phyloP scores from a whole-genome alignment of 1,140 invertebrate species.

The Eupeodes corollae region DNA sequence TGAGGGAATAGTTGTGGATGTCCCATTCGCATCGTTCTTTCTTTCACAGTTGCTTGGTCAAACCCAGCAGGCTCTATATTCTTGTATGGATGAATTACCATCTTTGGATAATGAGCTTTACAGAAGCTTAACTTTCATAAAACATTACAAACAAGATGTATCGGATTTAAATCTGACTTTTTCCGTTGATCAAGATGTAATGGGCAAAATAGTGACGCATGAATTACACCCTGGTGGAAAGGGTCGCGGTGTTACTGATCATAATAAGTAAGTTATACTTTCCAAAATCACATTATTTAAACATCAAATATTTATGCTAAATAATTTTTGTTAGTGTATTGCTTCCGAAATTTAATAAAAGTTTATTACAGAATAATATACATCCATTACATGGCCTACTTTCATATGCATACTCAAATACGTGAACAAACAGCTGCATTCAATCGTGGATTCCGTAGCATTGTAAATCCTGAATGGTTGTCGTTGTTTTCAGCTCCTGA shows the following conservation, averaged over 20 bases:
- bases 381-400: slow-evolving; percentile 97
- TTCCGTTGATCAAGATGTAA: slow-evolving; percentile 89
- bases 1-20: slow-evolving; percentile 97
- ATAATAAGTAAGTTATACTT: slow-evolving; percentile 71
- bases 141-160: slow-evolving; percentile 86
- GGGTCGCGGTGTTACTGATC: slow-evolving; percentile 86
- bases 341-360: slow-evolving; percentile 2
- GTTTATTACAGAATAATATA: slow-evolving; percentile 73
- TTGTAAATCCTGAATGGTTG: slow-evolving; percentile 93
- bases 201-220: slow-evolving; percentile 83
- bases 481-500: slow-evolving; percentile 93
- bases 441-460: slow-evolving; percentile 88
- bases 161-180: slow-evolving; percentile 90
- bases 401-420: slow-evolving; percentile 94
- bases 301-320: too few species aligned
- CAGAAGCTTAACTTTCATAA: slow-evolving; percentile 91
- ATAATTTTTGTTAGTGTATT: too few species aligned
- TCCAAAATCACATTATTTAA: neutral
- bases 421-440: slow-evolving; percentile 94
- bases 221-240: slow-evolving; percentile 89
- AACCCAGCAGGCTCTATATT: slow-evolving; percentile 84
- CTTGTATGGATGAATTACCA: slow-evolving; percentile 93
- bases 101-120: slow-evolving; percentile 94
- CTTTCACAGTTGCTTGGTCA: slow-evolving; percentile 91
- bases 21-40: slow-evolving; percentile 97